Evolutionary conservation across 2,888 invertebrate genomes (phyloP).

Genomic region (Laspeyria flexula): DNA sequence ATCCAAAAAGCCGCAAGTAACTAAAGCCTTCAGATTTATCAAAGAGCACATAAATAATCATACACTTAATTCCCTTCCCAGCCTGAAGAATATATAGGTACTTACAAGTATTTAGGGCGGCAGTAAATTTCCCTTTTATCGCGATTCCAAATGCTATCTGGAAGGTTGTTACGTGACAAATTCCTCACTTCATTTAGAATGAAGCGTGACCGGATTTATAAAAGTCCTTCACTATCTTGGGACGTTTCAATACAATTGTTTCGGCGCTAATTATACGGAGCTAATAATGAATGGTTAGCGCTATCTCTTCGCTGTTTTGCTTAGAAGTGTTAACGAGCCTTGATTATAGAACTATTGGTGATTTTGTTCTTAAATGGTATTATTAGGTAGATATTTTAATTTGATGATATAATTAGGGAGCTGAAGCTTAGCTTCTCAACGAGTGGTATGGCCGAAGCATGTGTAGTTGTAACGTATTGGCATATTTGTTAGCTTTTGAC

Average conservation of each 20-base stretch:
- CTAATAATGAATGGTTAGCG: conserved; percentile 9
- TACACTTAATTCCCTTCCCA: conserved; percentile 28
- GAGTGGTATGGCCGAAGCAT: too few relatives aligned
- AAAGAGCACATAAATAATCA: conserved; percentile 15
- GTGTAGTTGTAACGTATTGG: too few relatives aligned
- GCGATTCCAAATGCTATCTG: conserved; percentile 74
- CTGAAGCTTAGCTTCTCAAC: too few relatives aligned
- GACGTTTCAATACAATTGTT: conserved; percentile 56
- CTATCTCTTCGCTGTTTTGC: conserved; percentile 1
- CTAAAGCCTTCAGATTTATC: background rate
- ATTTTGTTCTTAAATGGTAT: too few relatives aligned
- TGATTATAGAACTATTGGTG: background rate
- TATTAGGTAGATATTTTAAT: too few relatives aligned
- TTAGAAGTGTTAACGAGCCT: background rate
- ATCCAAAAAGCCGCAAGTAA: background rate
- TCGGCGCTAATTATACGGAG: conserved; percentile 34
- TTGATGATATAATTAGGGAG: too few relatives aligned
- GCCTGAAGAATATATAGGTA: conserved; percentile 40
- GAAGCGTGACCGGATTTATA: conserved; percentile 73
- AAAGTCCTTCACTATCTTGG: conserved; percentile 57
- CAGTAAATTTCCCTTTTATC: conserved; percentile 77
- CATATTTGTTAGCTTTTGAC: too few relatives aligned
- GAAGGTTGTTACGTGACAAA: conserved; percentile 76
- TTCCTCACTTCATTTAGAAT: conserved; percentile 74
- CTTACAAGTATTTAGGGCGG: conserved; percentile 62